These are phyloP conservation scores for Anastatus disparis DNA, from an alignment of 1,140 invertebrate species.

Conservation along the genomic window DNA sequence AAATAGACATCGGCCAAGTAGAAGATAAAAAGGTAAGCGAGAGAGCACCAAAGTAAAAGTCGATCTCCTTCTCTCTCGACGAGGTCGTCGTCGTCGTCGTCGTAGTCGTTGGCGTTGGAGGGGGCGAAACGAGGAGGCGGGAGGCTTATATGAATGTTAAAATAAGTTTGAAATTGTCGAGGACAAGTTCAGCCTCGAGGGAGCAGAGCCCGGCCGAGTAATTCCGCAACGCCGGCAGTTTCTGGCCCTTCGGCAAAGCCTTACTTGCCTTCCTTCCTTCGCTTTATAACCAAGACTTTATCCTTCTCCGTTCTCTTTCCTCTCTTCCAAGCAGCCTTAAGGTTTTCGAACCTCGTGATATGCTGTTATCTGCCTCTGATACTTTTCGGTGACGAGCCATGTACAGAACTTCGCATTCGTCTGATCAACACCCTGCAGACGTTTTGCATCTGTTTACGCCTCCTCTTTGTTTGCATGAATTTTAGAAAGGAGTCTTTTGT, in stretches of 20 bases:
- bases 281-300: background rate
- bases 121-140: conserved; percentile 34
- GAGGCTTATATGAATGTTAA: conserved; percentile 68
- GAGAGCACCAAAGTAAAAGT: background rate
- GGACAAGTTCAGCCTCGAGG: conserved; percentile 65
- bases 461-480: conserved; percentile 7
- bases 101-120: conserved; percentile 17
- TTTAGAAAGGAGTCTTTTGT: background rate
- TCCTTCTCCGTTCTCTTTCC: background rate
- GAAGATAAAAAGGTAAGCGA: conserved; percentile 33
- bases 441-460: conserved; percentile 10
- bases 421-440: background rate
- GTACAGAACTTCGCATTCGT: background rate
- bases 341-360: conserved; percentile 3
- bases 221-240: conserved; percentile 63
- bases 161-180: conserved; percentile 69
- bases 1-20: conserved; percentile 37
- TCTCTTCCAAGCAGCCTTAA: background rate
- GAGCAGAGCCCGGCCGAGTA: conserved; percentile 62
- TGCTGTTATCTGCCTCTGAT: conserved; percentile 25
- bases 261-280: background rate
- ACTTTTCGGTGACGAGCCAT: background rate
- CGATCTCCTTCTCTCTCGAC: background rate
- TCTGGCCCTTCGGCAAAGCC: conserved; percentile 60
- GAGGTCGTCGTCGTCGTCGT: background rate